Evolutionary conservation across 2,113 vertebrate genomes (phyloP), one percentile per base, ranked within the genome.

Genomic region (Halichoerus grypus): DNA sequence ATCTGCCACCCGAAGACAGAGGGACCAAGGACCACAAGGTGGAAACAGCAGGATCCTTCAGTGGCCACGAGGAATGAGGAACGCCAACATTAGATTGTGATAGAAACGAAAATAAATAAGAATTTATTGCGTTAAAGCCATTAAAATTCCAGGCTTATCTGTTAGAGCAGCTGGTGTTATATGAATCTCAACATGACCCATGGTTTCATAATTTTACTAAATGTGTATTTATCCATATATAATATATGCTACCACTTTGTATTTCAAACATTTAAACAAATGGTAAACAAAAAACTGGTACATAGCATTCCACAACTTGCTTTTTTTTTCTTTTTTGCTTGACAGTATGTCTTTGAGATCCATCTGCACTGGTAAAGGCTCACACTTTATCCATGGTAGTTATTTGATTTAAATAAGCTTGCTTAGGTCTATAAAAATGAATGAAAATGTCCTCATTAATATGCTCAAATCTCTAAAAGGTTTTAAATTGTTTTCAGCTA

Each of bases 381-480:
- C 67, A 57, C 2, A 16, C 31, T 93, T 83, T 91, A 55, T 51
- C 82, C 33, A 33, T 57, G 51, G 79, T 85, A 88, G 74, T 80
- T 88, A 80, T 87, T 94, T 97, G 42, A 88, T 49, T 96, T 63
- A 94, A 95, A 94, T 88, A 69, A 81, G 36, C 67, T 92, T 55
- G 42, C 49, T 85, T 39, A 65, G 59, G 57, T 6, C 18, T 51
- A 31, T 81, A 57, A 87, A 74, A 67, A 36, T 36, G 1, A 53
- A 57, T 76, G 46, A 63, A 82, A 88, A 74, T 84, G 46, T 67
- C 80, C 59, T 92, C 71, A 82, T 76, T 88, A 93, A 72, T 46
- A 59, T 28, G 22, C 77, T 94, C 5, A 2, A 33, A 39, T 89
- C 55, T 59, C 36, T 15, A 49, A 46, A 86, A 49, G 3, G 1